Evolutionary conservation across 1,140 invertebrate species (phyloP), one percentile per base, ranked within the genome.

Genomic region (Caenorhabditis remanei): DNA sequence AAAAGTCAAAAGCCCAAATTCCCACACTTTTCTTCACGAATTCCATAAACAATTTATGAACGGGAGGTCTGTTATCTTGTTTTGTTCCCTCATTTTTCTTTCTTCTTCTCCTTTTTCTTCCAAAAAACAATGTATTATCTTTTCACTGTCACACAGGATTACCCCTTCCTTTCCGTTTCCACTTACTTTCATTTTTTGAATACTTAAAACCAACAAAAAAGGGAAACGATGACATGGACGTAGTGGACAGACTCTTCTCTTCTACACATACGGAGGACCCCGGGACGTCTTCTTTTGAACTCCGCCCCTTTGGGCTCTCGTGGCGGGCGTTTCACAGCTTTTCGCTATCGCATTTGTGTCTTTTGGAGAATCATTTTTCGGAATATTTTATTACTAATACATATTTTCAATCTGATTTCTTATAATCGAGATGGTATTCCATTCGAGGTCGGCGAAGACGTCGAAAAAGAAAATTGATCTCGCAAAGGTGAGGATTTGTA

Each of bases 171-270:
- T 5, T 41, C 67, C 3, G 14, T 19, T 21, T 50, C n/a, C 9
- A 21, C 21, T 24, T 79, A 46, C 67, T 46, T n/a, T 3, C 24
- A 32, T 63, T 63, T 32, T 5, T 21, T 63, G 61, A 19, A 63
- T 63, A 63, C 21, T 63, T 63, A 63, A 75, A 75, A 79, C 71
- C 71, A 79, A 79, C n/a, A 79, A 79, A 79, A 79, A 61, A 61
- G 58, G 58, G 11, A 61, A 79, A 79, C 67, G 67, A 50, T 79
- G 71, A 50, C 43, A 79, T 21, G 21, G 40, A 79, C 46, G n/a
- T 79, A 79, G 43, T 79, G 21, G 71, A 79, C 71, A 71, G 21
- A 32, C 63, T 24, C 63, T 13, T 16, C 16, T 21, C 16, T 58
- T n/a, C 56, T 24, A 48, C 67, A 75, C n/a, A 79, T n/a, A 50